Percentiles rank a stretch among this genome's conserved stretches.
phyloP scores from a whole-genome alignment of 1,140 invertebrate species.

The Monomorium pharaonis region DNA sequence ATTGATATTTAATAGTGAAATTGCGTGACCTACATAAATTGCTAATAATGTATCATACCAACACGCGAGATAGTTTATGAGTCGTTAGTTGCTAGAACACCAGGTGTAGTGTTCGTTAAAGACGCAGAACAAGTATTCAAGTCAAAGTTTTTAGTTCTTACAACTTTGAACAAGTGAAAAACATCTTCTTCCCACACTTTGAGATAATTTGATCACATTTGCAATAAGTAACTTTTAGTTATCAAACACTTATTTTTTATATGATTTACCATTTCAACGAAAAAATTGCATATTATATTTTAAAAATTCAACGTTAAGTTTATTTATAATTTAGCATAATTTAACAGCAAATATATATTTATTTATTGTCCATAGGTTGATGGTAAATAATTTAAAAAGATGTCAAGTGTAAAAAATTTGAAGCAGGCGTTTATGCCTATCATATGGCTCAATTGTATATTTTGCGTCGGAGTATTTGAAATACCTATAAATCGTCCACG shows the following conservation, averaged over 20 bases:
- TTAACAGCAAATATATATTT: not conserved
- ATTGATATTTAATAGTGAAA: slow-evolving; percentile 27
- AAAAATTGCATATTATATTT: not conserved
- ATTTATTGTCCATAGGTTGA: not conserved
- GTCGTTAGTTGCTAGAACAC: slow-evolving; percentile 10
- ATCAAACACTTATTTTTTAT: not conserved
- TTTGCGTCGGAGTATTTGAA: slow-evolving; percentile 42
- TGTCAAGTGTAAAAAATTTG: not conserved
- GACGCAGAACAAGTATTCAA: not conserved
- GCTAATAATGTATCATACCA: not conserved
- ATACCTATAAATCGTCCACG: slow-evolving; percentile 16
- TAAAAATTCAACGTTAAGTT: not conserved
- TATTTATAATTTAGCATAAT: not conserved
- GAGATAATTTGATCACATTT: not conserved
- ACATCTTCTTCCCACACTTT: not conserved
- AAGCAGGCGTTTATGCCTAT: not conserved
- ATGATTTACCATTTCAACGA: not conserved
- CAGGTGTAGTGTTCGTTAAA: slow-evolving; percentile 14
- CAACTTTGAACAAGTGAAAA: not conserved
- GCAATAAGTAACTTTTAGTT: not conserved
- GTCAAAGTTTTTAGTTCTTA: slow-evolving; percentile 20
- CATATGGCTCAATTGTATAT: slow-evolving; percentile 30
- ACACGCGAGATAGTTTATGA: slow-evolving; percentile 41
- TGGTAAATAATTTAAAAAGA: not conserved
- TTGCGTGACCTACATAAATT: slow-evolving; percentile 11